Conservation (phyloP, 92 coral and sea anemone species). For the Plumapathes pennacea region DNA sequence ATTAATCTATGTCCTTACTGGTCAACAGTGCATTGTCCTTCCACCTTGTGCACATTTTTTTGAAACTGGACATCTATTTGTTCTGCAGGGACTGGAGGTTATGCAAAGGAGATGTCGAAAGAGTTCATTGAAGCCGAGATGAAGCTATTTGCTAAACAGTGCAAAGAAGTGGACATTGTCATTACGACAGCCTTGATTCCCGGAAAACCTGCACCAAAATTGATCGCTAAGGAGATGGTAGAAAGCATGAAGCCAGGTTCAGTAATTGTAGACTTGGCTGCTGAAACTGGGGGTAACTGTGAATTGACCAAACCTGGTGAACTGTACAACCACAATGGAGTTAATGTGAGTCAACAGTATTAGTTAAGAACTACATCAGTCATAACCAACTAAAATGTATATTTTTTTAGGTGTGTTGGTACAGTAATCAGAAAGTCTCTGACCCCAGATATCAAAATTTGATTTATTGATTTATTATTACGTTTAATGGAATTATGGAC, state of each 20-base stretch:
- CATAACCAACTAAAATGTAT: too few relatives aligned
- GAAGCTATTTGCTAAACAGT: slow-evolving; percentile 92
- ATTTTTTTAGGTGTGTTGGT: too few relatives aligned
- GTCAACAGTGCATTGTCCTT: background rate
- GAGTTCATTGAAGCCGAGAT: slow-evolving; percentile 86
- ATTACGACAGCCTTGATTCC: slow-evolving; percentile 95
- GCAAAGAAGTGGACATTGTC: slow-evolving; percentile 93
- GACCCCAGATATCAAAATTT: too few relatives aligned
- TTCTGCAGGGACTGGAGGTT: slow-evolving; percentile 81
- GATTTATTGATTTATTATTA: too few relatives aligned
- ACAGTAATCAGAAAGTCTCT: too few relatives aligned
- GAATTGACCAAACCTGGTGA: slow-evolving; percentile 95
- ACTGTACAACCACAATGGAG: slow-evolving; percentile 87
- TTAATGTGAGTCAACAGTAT: slow-evolving; percentile 93
- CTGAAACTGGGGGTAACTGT: slow-evolving; percentile 96
- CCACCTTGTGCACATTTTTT: background rate
- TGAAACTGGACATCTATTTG: background rate
- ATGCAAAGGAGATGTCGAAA: slow-evolving; percentile 87
- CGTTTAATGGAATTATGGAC: too few relatives aligned
- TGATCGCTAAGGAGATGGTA: slow-evolving; percentile 94
- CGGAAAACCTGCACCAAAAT: slow-evolving; percentile 94
- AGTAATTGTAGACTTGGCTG: slow-evolving; percentile 95
- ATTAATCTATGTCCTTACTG: too few relatives aligned
- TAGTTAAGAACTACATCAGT: too few relatives aligned
- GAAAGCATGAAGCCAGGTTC: slow-evolving; percentile 98